Percentiles rank a stretch among this genome's conserved stretches.
Evolutionary conservation across 2,113 vertebrate species (phyloP).

Genomic region (Falcunculus frontatus): DNA sequence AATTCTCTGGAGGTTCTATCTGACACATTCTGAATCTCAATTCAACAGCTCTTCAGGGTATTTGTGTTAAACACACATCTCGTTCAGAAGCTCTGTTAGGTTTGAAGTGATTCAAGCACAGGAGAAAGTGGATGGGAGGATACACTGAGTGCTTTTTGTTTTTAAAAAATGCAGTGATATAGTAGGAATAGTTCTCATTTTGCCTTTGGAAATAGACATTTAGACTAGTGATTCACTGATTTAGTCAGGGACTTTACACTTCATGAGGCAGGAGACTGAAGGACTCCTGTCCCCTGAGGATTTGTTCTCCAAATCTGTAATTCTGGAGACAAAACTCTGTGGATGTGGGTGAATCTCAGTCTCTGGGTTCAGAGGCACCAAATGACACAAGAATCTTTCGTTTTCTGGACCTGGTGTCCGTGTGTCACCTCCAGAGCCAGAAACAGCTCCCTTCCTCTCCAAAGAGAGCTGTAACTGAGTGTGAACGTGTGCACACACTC

Average conservation of each 20-base stretch:
- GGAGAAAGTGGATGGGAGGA: neutral
- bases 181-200: neutral
- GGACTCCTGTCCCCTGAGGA: neutral
- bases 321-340: neutral
- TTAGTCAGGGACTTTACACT: neutral
- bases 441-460: neutral
- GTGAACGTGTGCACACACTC: neutral
- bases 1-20: neutral
- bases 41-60: neutral
- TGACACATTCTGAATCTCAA: neutral
- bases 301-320: neutral
- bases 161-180: neutral
- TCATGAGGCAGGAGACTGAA: neutral
- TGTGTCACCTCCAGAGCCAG: neutral
- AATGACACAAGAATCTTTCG: too few relatives aligned
- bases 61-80: neutral
- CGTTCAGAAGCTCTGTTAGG: neutral
- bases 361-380: neutral
- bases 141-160: neutral
- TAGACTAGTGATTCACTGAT: neutral
- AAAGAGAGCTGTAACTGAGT: neutral
- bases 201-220: neutral
- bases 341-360: fast-evolving
- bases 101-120: neutral
- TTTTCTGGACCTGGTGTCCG: neutral